Evolutionary conservation across 2,113 vertebrate species (phyloP), one percentile per base, ranked within the genome.

Genomic region (Parotia lawesii): DNA sequence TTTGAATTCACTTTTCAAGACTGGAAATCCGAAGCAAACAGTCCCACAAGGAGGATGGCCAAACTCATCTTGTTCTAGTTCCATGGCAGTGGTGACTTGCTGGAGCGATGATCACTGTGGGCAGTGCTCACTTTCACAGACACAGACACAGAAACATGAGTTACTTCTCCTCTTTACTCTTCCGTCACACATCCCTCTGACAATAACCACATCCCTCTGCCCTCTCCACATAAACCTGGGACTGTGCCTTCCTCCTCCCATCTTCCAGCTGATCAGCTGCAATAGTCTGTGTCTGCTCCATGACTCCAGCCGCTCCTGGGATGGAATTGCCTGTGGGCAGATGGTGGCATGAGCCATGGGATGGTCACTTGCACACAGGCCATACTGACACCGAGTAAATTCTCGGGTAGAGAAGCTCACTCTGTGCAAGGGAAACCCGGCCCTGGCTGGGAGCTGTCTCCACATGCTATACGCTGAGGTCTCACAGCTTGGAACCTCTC

Each of bases 1-100:
- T 89, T 89, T 27, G 29, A 66, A 91, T 91, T 75, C 9, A n/a
- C 38, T 92, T 88, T 72, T 54, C 27, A 57, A 66, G 79, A 27
- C 56, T 69, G 45, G 37, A 77, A 94, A 66, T 35, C 54, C 73
- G 76, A 86, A 89, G 28, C 33, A 67, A 93, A 50, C 11, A 58
- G 60, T 58, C 28, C 19, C 15, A 2, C 71, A 35, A 37, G 21
- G 48, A 76, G 12, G 33, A 44, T 40, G 53, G 33, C 12, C 23
- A 60, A 51, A 10, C 35, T 44, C 19, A 11, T 18, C 47, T 56
- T 51, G 24, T 56, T 33, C 35, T 44, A 40, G 3, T 64, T 53
- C 40, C 21, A 2, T 1, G 2, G 70, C 70, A 28, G 31, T 8
- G 47, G 22, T 51, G 67, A 24, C 44, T 40, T 40, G 18, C 50